phyloP scores from a whole-genome alignment of 2,113 vertebrate genomes.

The Beaufortia kweichowensis region DNA sequence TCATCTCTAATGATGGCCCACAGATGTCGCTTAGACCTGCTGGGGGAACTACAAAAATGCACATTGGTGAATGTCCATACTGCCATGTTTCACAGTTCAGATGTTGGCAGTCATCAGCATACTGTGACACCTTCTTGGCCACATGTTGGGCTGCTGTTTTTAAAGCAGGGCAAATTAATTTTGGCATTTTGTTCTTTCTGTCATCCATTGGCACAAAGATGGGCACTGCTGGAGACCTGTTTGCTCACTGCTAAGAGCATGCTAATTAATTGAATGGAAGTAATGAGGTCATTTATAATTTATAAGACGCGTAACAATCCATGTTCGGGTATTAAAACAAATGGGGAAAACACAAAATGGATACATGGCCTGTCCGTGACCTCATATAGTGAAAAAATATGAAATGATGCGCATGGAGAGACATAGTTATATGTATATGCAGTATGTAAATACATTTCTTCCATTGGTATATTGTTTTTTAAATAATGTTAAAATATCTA shows the following conservation, averaged over 20 bases:
- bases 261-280: constrained; percentile 42
- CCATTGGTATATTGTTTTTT: too few species aligned
- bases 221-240: constrained; percentile 35
- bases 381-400: too few species aligned
- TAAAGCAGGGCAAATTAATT: constrained; percentile 26
- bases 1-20: background rate
- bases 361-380: background rate
- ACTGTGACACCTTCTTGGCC: constrained; percentile 17
- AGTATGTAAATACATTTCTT: too few species aligned
- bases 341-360: constrained; percentile 32
- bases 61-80: background rate
- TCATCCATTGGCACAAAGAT: constrained; percentile 38
- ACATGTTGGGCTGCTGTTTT: constrained; percentile 8
- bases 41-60: background rate
- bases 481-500: too few species aligned
- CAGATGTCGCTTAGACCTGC: background rate
- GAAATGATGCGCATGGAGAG: too few species aligned
- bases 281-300: constrained; percentile 48
- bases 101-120: background rate
- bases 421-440: too few species aligned
- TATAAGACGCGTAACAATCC: constrained; percentile 40
- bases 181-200: constrained; percentile 45
- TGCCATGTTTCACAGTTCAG: constrained; percentile 20
- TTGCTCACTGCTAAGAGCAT: constrained; percentile 29
- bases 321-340: constrained; percentile 37